Evolutionary conservation across 2,888 invertebrate genomes (phyloP).

Genomic region (Ectropis crepuscularia): DNA sequence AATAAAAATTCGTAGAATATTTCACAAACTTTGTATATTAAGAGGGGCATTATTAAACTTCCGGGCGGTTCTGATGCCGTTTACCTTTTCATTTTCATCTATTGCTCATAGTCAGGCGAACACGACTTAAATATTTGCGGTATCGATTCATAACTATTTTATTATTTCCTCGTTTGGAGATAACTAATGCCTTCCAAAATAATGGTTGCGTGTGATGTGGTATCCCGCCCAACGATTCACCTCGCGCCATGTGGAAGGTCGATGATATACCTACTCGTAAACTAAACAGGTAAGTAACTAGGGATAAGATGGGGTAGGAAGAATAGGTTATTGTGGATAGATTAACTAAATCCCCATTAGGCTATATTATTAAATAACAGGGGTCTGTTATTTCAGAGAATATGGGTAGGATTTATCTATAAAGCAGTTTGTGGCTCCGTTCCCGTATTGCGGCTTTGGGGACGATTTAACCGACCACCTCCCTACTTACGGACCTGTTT

Average conservation of each 20-base stretch:
- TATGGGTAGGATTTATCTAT: conserved; percentile 6
- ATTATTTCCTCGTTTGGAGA: conserved; percentile 49
- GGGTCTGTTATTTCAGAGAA: background rate
- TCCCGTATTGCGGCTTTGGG: conserved; percentile 9
- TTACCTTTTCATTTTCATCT: conserved; percentile 15
- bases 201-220: conserved; percentile 66
- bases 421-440: background rate
- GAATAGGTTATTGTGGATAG: background rate
- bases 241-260: conserved; percentile 66
- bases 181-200: conserved; percentile 52
- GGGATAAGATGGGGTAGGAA: conserved; percentile 8
- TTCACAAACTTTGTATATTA: conserved; percentile 11
- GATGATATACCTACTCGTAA: conserved; percentile 46
- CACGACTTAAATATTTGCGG: conserved; percentile 21
- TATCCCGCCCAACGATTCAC: conserved; percentile 63
- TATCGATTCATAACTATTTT: conserved; percentile 45
- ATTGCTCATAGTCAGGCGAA: conserved; percentile 16
- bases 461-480: conserved; percentile 1
- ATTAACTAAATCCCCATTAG: conserved; percentile 13
- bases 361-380: conserved; percentile 5
- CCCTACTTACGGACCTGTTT: conserved; percentile 26
- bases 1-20: conserved; percentile 8
- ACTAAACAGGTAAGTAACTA: conserved; percentile 40
- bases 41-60: conserved; percentile 4
- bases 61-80: conserved; percentile 4